These are phyloP conservation scores for Trachelipus rathkii DNA, from an alignment of 1,140 invertebrate genomes.

Conservation along the genomic window DNA sequence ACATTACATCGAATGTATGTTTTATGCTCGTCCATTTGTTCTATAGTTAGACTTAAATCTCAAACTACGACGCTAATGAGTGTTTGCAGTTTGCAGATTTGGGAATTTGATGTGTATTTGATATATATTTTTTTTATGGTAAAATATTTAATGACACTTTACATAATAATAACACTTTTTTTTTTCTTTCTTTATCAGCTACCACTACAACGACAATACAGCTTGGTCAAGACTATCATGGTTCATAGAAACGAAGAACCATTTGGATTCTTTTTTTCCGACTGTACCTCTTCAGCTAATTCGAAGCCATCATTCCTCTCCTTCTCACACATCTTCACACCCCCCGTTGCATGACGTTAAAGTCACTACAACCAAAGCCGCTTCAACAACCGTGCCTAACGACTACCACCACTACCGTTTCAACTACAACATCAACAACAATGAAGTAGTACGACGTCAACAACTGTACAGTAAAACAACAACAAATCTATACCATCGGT, in stretches of 20 bases:
- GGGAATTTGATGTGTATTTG: too few relatives aligned
- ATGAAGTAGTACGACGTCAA: slow-evolving; percentile 12
- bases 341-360: neutral
- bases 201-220: slow-evolving; percentile 77
- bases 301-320: slow-evolving; percentile 24
- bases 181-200: slow-evolving; percentile 47
- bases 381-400: neutral
- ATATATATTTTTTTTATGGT: too few relatives aligned
- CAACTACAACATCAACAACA: slow-evolving; percentile 26
- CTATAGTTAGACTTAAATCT: neutral
- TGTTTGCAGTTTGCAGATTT: too few relatives aligned
- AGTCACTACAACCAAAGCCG: neutral
- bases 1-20: neutral
- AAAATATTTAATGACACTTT: too few relatives aligned
- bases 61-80: too few relatives aligned
- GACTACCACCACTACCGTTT: slow-evolving; percentile 16
- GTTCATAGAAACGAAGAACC: slow-evolving; percentile 49
- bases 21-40: neutral
- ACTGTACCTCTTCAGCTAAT: slow-evolving; percentile 34
- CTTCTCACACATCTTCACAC: slow-evolving; percentile 23
- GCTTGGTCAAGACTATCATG: slow-evolving; percentile 65
- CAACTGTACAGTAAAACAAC: neutral
- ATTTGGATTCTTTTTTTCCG: slow-evolving; percentile 36
- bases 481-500: neutral
- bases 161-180: too few relatives aligned